Percentiles rank a stretch among this genome's conserved stretches.
Evolutionary conservation across 2,888 invertebrate genomes (phyloP).

Genomic region (Hirtodrosophila confusa): DNA sequence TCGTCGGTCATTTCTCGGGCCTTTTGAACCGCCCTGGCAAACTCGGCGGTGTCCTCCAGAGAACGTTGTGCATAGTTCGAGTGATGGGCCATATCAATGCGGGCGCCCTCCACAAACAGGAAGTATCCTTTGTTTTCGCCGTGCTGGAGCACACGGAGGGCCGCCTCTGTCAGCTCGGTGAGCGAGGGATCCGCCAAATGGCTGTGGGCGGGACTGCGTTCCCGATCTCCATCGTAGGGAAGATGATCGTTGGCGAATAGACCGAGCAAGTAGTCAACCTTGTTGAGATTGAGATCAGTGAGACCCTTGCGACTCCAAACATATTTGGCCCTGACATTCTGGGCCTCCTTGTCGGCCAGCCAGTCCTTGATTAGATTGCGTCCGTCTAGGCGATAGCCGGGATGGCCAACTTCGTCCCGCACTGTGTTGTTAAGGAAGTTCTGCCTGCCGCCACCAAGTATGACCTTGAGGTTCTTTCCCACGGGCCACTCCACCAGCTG

Average conservation of each 20-base stretch:
- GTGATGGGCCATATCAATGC: slow-evolving; percentile 86
- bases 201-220: slow-evolving; percentile 78
- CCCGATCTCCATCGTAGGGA: slow-evolving; percentile 86
- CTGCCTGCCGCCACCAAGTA: slow-evolving; percentile 82
- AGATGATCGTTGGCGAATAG: slow-evolving; percentile 86
- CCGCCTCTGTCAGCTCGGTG: slow-evolving; percentile 88
- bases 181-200: slow-evolving; percentile 87
- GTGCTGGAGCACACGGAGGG: slow-evolving; percentile 87
- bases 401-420: slow-evolving; percentile 86
- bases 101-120: slow-evolving; percentile 89
- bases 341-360: slow-evolving; percentile 83
- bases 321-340: slow-evolving; percentile 81
- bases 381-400: slow-evolving; percentile 87
- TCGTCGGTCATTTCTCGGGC: slow-evolving; percentile 87
- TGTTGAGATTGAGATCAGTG: slow-evolving; percentile 82
- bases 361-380: slow-evolving; percentile 89
- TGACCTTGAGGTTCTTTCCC: slow-evolving; percentile 89
- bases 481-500: slow-evolving; percentile 89
- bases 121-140: slow-evolving; percentile 88
- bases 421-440: slow-evolving; percentile 76
- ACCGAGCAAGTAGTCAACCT: slow-evolving; percentile 87
- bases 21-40: slow-evolving; percentile 88
- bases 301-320: slow-evolving; percentile 81
- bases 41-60: slow-evolving; percentile 91
- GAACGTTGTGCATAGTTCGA: slow-evolving; percentile 88